A percentile compares a stretch with the other conserved stretches of the same genome.
phyloP scores from a whole-genome alignment of 2,797 vertebrate species.

The Micropoecilia bifurca region DNA sequence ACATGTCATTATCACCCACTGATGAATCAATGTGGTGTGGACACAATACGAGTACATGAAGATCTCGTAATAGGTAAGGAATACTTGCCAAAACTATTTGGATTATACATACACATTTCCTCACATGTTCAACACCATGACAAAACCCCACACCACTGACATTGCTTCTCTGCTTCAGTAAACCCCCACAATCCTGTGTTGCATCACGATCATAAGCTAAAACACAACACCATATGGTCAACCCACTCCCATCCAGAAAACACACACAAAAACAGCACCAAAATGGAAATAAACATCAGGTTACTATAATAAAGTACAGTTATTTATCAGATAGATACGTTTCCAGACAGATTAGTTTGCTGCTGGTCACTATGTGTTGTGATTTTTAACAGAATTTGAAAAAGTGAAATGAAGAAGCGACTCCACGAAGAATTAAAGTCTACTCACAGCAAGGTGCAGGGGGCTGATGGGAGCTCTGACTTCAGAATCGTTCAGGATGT shows the following conservation, averaged over 20 bases:
- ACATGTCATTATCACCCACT: background rate
- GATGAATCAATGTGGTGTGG: background rate
- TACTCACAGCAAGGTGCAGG: slow-evolving; percentile 96
- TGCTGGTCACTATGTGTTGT: background rate
- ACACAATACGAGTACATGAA: background rate
- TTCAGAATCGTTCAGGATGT: slow-evolving; percentile 94
- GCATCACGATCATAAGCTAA: background rate
- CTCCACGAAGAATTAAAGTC: background rate
- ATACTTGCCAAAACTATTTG: background rate
- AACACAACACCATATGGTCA: background rate
- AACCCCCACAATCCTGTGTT: background rate
- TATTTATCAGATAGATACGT: too few species aligned
- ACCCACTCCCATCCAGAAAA: background rate
- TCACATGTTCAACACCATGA: background rate
- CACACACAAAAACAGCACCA: background rate
- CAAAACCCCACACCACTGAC: background rate
- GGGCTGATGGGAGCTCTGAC: slow-evolving; percentile 93
- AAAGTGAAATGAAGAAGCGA: background rate
- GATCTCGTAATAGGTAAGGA: background rate
- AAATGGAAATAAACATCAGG: background rate
- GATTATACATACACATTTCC: background rate
- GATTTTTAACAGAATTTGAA: background rate
- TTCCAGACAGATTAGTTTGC: background rate
- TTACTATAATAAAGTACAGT: background rate
- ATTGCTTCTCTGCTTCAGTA: background rate